Evolutionary conservation across 2,797 vertebrate species (phyloP).

Genomic region (Diglossa cyanea): DNA sequence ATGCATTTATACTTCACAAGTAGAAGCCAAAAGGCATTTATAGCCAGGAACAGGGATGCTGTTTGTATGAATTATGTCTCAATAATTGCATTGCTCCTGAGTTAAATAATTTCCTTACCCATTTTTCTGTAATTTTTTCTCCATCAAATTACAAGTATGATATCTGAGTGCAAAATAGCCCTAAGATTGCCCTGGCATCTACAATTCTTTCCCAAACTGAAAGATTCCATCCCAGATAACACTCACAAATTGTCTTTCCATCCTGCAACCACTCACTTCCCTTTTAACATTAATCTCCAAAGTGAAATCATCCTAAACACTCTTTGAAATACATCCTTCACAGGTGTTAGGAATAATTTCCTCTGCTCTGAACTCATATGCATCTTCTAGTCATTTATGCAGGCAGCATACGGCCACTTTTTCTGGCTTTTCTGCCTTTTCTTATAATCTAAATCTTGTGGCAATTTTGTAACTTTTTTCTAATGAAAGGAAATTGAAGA

Average conservation of each 20-base stretch:
- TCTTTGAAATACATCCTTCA: conserved; percentile 4
- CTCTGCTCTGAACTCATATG: neutral
- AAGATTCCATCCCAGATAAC: neutral
- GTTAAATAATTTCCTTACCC: neutral
- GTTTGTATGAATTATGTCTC: neutral
- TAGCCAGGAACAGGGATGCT: neutral
- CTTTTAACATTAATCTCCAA: neutral
- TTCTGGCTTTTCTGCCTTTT: neutral
- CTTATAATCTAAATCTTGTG: neutral
- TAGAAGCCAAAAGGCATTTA: neutral
- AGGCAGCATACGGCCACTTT: neutral
- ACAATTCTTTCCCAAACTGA: neutral
- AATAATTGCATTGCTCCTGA: neutral
- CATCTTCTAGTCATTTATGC: neutral
- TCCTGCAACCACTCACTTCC: neutral
- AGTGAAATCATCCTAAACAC: neutral
- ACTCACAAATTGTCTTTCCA: conserved; percentile 14
- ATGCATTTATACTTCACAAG: neutral
- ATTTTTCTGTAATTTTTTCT: neutral
- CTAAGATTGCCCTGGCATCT: neutral
- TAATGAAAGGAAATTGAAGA: neutral
- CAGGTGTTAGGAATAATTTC: neutral
- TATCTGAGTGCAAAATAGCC: conserved; percentile 4
- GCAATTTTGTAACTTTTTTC: neutral
- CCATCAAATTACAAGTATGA: neutral